Percentiles rank a stretch among this genome's conserved stretches.
Conservation (phyloP, 2,888 invertebrate genomes). For the Eilema depressum region DNA sequence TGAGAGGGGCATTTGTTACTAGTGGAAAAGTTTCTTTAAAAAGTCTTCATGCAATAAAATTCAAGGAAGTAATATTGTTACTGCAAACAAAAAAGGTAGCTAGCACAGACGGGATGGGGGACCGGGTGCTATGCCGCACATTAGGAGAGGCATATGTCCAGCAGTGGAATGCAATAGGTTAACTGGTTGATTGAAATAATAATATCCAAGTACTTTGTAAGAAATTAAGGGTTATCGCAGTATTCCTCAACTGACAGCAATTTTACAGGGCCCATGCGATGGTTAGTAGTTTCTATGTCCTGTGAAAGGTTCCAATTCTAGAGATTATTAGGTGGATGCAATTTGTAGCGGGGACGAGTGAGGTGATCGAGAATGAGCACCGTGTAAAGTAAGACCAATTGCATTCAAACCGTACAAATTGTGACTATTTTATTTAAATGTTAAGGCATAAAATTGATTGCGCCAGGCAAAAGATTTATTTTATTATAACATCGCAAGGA, state of each 20-base stretch:
- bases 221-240: no score
- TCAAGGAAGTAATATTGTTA: neutral
- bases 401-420: neutral
- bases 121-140: neutral
- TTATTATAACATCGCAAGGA: neutral
- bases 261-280: neutral
- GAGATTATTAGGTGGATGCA: neutral
- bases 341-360: neutral
- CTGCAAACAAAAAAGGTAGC: no score
- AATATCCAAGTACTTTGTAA: no score
- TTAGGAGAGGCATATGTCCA: neutral
- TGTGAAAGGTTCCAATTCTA: neutral
- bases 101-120: neutral
- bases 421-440: neutral
- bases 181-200: no score
- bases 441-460: neutral
- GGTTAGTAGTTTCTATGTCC: neutral
- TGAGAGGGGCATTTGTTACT: neutral
- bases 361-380: neutral
- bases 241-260: neutral
- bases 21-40: neutral
- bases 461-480: neutral
- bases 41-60: neutral
- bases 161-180: neutral
- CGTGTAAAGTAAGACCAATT: neutral